Conservation (phyloP, 2,113 vertebrate species). For the Hippocampus mohnikei region DNA sequence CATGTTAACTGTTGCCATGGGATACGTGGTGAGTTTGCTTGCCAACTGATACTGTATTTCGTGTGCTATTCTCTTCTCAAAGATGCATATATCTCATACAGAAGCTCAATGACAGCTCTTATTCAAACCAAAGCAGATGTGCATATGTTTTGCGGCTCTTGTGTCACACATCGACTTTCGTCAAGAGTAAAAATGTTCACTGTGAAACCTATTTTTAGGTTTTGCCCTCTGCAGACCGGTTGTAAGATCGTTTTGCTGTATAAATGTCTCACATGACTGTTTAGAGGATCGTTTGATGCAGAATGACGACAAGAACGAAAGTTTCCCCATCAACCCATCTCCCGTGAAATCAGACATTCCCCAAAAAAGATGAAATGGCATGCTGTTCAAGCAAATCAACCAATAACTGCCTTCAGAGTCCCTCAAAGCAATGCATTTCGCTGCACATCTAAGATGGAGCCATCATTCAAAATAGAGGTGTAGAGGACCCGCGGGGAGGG, state of each 20-base stretch:
- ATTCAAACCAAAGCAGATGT: neutral
- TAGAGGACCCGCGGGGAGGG: constrained; percentile 33
- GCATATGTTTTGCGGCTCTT: neutral
- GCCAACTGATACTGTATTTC: too few relatives aligned
- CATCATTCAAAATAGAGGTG: constrained; percentile 42
- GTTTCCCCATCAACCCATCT: constrained; percentile 19
- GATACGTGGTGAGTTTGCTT: too few relatives aligned
- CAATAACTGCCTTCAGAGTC: constrained; percentile 30
- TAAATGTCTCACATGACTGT: neutral
- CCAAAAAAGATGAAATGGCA: constrained; percentile 40
- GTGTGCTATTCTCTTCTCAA: too few relatives aligned
- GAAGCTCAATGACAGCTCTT: too few relatives aligned
- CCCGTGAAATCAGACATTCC: constrained; percentile 12
- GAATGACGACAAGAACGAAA: constrained; percentile 47
- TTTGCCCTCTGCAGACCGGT: neutral
- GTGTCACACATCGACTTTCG: neutral
- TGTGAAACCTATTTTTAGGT: neutral
- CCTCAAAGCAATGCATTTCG: constrained; percentile 17
- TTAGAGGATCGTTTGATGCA: constrained; percentile 36
- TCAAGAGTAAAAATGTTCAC: neutral
- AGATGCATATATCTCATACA: too few relatives aligned
- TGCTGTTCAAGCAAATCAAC: constrained; percentile 9
- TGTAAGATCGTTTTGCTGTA: constrained; percentile 9
- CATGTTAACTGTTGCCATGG: too few relatives aligned
- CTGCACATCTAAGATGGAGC: constrained; percentile 23